Percentiles rank a stretch among this genome's conserved stretches.
phyloP scores from a whole-genome alignment of 2,797 vertebrate genomes.

The Delichon dasypus region DNA sequence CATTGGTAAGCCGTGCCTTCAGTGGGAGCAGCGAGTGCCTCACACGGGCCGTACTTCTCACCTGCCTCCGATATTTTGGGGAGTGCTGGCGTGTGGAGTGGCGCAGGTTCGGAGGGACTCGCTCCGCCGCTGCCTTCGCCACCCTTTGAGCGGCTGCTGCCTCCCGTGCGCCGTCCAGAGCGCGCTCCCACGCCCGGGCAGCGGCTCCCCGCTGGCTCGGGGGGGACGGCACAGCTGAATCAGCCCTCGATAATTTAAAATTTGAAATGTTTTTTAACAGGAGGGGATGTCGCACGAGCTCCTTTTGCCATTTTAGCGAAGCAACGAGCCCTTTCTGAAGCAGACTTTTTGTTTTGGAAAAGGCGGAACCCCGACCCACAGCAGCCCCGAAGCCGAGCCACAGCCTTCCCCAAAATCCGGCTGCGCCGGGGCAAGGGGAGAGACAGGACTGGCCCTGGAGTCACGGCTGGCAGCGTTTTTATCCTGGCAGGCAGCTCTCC shows the following conservation, averaged over 20 bases:
- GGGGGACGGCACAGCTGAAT: neutral
- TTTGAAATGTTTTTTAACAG: neutral
- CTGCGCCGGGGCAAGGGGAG: neutral
- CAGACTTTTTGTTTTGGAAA: neutral
- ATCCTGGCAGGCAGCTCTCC: neutral
- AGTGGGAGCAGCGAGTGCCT: neutral
- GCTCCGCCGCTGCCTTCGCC: neutral
- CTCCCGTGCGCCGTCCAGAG: neutral
- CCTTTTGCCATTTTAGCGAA: neutral
- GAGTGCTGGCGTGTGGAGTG: neutral
- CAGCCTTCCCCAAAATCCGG: neutral
- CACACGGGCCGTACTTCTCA: neutral
- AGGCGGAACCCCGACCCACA: neutral
- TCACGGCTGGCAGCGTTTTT: neutral
- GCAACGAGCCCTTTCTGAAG: neutral
- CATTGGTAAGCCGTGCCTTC: neutral
- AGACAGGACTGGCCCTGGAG: neutral
- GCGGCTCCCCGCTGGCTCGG: slow-evolving; percentile 14
- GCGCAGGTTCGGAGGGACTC: neutral
- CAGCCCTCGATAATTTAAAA: neutral
- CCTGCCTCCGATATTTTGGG: neutral
- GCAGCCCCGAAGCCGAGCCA: neutral
- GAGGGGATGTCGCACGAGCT: neutral
- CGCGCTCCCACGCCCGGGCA: slow-evolving; percentile 22
- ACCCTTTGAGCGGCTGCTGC: neutral